Evolutionary conservation across 1,140 invertebrate species (phyloP).

Genomic region (Caenorhabditis inopinata): DNA sequence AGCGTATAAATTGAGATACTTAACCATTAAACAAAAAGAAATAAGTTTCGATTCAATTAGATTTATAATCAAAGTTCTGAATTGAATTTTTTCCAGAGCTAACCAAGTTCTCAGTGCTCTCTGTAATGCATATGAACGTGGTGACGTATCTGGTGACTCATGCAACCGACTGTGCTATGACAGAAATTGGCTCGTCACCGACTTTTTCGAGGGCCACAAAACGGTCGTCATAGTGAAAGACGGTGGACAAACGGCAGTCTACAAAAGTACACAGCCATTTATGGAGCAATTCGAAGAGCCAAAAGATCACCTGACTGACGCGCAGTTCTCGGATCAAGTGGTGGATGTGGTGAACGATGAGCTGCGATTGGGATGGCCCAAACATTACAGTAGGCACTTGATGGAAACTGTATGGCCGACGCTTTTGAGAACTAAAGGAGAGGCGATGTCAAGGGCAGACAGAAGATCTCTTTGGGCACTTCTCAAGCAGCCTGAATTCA

Average conservation of each 20-base stretch:
- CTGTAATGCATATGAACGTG: conserved; percentile 52
- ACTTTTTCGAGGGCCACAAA: conserved; percentile 59
- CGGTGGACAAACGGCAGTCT: conserved; percentile 39
- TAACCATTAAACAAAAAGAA: no score
- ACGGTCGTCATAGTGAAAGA: conserved; percentile 43
- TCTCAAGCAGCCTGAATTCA: conserved; percentile 65
- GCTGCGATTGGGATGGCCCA: conserved; percentile 59
- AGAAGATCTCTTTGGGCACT: conserved; percentile 60
- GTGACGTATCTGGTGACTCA: conserved; percentile 54
- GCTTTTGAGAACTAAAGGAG: conserved; percentile 37
- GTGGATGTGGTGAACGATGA: conserved; percentile 63
- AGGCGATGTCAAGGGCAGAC: conserved; percentile 53
- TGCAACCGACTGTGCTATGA: conserved; percentile 55
- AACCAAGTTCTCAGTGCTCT: conserved; percentile 49
- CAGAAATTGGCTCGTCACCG: conserved; percentile 56
- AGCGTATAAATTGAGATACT: no score
- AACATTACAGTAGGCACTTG: conserved; percentile 56
- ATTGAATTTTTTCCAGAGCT: conserved; percentile 54
- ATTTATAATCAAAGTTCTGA: no score
- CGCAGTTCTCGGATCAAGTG: conserved; percentile 58
- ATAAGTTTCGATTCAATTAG: no score
- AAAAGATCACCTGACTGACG: conserved; percentile 52
- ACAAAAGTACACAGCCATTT: conserved; percentile 49
- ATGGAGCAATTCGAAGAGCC: conserved; percentile 53
- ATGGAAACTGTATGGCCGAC: conserved; percentile 58